Evolutionary conservation across 2,113 vertebrate species (phyloP).

Genomic region (Drymodes brunneopygia): DNA sequence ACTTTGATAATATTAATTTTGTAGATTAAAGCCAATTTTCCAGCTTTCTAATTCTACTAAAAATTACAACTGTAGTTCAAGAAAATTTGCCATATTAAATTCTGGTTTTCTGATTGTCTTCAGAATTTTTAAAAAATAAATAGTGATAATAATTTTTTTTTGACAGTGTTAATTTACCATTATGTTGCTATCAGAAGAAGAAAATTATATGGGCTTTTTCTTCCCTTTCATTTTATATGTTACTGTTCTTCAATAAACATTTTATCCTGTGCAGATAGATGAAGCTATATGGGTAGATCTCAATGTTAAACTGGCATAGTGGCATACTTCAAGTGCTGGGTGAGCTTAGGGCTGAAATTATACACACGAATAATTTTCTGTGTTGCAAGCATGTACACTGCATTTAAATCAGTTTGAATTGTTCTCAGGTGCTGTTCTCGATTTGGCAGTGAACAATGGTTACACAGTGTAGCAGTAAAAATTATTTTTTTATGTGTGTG

Average conservation of each 20-base stretch:
- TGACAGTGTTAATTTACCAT: background rate
- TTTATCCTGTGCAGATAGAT: background rate
- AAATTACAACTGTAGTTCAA: accelerated
- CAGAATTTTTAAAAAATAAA: background rate
- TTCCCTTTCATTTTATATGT: background rate
- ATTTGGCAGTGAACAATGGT: background rate
- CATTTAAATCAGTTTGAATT: background rate
- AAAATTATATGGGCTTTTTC: accelerated
- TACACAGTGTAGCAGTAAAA: background rate
- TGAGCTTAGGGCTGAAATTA: background rate
- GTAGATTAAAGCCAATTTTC: background rate
- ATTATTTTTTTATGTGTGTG: background rate
- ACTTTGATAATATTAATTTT: background rate
- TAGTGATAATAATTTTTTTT: background rate
- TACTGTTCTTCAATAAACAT: background rate
- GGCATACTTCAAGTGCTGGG: background rate
- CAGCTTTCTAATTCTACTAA: background rate
- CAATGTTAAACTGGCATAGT: background rate
- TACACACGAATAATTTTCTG: background rate
- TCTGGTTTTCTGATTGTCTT: background rate
- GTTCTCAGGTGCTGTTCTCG: background rate
- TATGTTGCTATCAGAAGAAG: background rate
- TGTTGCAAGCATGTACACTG: background rate
- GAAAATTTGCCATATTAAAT: background rate
- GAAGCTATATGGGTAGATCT: background rate